phyloP scores from a whole-genome alignment of 2,113 vertebrate species.

The Oryzias celebensis region DNA sequence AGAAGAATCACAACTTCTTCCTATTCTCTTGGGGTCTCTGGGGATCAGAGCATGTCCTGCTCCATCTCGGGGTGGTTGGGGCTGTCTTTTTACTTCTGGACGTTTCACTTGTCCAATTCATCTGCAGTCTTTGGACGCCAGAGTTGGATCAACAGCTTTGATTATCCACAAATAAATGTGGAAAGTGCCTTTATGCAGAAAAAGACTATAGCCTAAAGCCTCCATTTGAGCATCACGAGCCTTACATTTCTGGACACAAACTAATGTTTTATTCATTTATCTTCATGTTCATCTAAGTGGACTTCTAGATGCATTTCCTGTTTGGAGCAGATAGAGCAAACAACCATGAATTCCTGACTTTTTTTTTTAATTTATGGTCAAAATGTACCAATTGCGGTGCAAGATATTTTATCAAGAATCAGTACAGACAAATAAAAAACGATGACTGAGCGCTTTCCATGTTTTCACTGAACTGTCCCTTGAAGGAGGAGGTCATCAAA shows the following conservation, averaged over 20 bases:
- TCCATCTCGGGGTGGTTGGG: slow-evolving; percentile 31
- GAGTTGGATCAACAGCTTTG: slow-evolving; percentile 39
- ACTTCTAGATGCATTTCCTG: slow-evolving; percentile 52
- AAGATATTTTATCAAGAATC: slow-evolving; percentile 24
- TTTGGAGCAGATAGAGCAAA: slow-evolving; percentile 48
- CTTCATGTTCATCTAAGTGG: slow-evolving; percentile 35
- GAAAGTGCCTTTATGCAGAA: slow-evolving; percentile 45
- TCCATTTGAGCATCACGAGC: slow-evolving; percentile 29
- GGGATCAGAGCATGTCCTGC: slow-evolving; percentile 40
- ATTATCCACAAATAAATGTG: slow-evolving; percentile 22
- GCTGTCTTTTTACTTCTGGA: slow-evolving; percentile 39
- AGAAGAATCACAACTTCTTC: slow-evolving; percentile 25
- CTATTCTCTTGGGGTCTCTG: slow-evolving; percentile 28
- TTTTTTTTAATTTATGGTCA: slow-evolving; percentile 42
- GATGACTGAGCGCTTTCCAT: slow-evolving; percentile 10
- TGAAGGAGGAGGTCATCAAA: slow-evolving; percentile 16
- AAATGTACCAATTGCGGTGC: slow-evolving; percentile 3
- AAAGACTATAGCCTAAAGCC: slow-evolving; percentile 17
- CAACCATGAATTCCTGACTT: slow-evolving; percentile 49
- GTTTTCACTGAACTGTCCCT: slow-evolving; percentile 1
- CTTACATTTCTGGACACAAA: slow-evolving; percentile 42
- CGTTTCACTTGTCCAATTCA: slow-evolving; percentile 45
- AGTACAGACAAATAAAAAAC: slow-evolving; percentile 28
- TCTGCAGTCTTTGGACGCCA: slow-evolving; percentile 28
- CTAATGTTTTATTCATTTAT: slow-evolving; percentile 30